Evolutionary conservation across 2,797 vertebrate genomes (phyloP).

Genomic region (Avahi laniger): DNA sequence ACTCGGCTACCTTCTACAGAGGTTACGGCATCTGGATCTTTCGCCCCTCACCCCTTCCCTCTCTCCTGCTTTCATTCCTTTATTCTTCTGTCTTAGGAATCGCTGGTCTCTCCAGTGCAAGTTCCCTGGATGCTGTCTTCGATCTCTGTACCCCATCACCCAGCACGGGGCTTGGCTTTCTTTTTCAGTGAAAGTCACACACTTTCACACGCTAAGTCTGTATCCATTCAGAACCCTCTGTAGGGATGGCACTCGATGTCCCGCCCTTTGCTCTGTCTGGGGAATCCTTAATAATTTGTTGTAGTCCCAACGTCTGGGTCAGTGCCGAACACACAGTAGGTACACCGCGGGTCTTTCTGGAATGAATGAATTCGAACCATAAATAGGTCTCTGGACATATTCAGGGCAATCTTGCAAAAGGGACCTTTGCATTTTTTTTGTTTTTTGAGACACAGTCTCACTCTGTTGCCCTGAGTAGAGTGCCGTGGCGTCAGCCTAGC

Average conservation of each 20-base stretch:
- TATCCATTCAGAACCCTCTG: neutral
- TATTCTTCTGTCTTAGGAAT: neutral
- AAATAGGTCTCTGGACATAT: constrained; percentile 11
- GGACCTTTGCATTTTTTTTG: neutral
- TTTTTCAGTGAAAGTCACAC: neutral
- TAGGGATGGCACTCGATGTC: neutral
- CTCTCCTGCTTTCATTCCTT: neutral
- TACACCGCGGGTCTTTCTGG: neutral
- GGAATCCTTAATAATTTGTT: neutral
- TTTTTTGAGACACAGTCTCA: no score
- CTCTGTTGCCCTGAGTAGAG: no score
- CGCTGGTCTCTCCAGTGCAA: neutral
- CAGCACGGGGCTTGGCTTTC: neutral
- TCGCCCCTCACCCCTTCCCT: neutral
- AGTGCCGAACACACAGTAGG: neutral
- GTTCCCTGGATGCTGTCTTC: neutral
- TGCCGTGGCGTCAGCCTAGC: no score
- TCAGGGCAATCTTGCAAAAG: neutral
- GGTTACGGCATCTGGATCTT: constrained; percentile 17
- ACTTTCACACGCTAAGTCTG: neutral
- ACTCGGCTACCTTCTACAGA: constrained; percentile 29
- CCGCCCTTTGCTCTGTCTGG: neutral
- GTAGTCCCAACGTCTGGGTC: neutral
- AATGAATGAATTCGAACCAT: constrained; percentile 45
- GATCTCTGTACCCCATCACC: neutral